A percentile compares a stretch with the other conserved stretches of the same genome.
phyloP scores from a whole-genome alignment of 2,888 invertebrate species.

The Aphodius granarius region DNA sequence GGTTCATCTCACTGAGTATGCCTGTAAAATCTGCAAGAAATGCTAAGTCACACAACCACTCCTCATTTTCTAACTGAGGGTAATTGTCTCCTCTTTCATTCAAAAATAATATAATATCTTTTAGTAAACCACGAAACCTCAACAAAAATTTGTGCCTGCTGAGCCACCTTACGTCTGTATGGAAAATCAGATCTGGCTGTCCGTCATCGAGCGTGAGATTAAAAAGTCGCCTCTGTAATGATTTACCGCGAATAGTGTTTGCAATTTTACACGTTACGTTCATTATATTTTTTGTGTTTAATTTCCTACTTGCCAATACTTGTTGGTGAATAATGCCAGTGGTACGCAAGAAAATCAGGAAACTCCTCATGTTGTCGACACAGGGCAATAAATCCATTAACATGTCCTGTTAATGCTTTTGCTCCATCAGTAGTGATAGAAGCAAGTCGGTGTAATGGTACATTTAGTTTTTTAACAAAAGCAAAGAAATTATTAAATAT shows the following conservation, averaged over 20 bases:
- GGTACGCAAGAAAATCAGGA: slow-evolving; percentile 26
- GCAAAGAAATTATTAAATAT: slow-evolving; percentile 31
- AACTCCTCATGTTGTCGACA: slow-evolving; percentile 28
- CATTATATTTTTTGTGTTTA: no score
- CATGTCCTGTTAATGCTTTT: slow-evolving; percentile 28
- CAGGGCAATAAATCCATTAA: slow-evolving; percentile 30
- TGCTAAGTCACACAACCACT: slow-evolving; percentile 24
- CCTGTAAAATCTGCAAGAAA: slow-evolving; percentile 27
- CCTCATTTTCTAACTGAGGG: slow-evolving; percentile 19
- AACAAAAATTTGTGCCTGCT: slow-evolving; percentile 30
- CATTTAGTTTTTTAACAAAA: slow-evolving; percentile 24
- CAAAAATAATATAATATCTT: slow-evolving; percentile 25
- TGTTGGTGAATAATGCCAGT: slow-evolving; percentile 29
- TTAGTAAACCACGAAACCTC: slow-evolving; percentile 29
- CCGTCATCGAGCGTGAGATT: slow-evolving; percentile 28
- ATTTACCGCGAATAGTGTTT: slow-evolving; percentile 30
- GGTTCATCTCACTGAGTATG: slow-evolving; percentile 29
- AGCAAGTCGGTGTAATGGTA: slow-evolving; percentile 31
- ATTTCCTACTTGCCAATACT: slow-evolving; percentile 28
- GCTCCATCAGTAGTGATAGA: slow-evolving; percentile 31
- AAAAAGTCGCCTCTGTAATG: slow-evolving; percentile 29
- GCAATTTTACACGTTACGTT: slow-evolving; percentile 30
- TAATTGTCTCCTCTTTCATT: slow-evolving; percentile 8
- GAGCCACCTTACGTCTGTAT: slow-evolving; percentile 30
- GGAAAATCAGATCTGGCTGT: slow-evolving; percentile 27